A percentile compares a stretch with the other conserved stretches of the same genome.
Conservation (phyloP, 2,113 vertebrate genomes). For the Sylvietta virens region DNA sequence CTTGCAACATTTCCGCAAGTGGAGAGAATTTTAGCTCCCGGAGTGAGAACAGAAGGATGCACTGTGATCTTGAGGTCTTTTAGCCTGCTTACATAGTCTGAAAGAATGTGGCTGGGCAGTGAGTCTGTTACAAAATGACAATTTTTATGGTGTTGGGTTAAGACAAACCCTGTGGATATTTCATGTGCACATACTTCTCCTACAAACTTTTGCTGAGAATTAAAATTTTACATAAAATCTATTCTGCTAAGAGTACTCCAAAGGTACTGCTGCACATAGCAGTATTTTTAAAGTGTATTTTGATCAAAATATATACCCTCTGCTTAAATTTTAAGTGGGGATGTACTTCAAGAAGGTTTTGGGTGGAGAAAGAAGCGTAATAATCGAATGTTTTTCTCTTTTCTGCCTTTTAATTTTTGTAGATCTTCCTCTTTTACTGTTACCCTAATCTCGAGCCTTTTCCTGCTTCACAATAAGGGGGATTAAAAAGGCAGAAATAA, state of each 20-base stretch:
- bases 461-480: neutral
- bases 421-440: neutral
- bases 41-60: neutral
- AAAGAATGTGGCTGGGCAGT: neutral
- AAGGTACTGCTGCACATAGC: neutral
- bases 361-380: neutral
- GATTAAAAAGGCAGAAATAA: neutral
- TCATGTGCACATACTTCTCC: accelerated
- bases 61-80: neutral
- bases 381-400: neutral
- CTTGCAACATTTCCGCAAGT: neutral
- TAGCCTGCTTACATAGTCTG: neutral
- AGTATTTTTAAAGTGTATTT: neutral
- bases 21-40: neutral
- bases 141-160: neutral
- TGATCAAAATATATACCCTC: neutral
- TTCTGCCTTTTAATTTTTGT: neutral
- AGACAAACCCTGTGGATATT: neutral
- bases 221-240: neutral
- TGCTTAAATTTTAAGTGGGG: neutral
- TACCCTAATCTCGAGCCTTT: neutral
- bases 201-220: neutral
- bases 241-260: neutral
- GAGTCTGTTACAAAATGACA: neutral
- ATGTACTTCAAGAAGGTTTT: neutral